phyloP scores from a whole-genome alignment of 2,888 invertebrate genomes.

The Oasisia sp. region DNA sequence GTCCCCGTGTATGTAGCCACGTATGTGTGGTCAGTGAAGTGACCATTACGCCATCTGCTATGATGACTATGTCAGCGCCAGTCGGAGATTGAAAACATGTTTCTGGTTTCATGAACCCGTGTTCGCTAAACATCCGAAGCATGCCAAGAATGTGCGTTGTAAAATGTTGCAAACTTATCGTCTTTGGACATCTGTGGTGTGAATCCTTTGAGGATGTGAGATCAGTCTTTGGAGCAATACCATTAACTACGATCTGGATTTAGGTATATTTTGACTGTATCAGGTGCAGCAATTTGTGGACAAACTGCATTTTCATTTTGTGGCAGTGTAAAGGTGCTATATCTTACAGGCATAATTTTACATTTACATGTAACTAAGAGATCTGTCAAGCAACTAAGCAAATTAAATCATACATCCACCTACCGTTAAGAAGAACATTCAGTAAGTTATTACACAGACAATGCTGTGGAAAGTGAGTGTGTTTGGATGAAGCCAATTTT shows the following conservation, averaged over 20 bases:
- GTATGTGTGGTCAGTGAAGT: background rate
- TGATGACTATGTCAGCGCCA: background rate
- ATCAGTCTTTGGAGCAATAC: background rate
- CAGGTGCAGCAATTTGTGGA: background rate
- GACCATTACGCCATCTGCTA: background rate
- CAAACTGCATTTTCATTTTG: background rate
- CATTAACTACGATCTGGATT: background rate
- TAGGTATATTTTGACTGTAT: background rate
- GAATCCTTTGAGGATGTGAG: background rate
- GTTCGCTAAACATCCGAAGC: background rate
- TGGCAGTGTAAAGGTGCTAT: background rate
- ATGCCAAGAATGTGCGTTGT: background rate
- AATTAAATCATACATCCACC: background rate
- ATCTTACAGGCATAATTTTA: background rate
- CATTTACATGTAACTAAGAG: background rate
- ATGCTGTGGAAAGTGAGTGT: background rate
- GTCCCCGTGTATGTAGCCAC: background rate
- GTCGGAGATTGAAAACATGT: background rate
- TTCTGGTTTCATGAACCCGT: background rate
- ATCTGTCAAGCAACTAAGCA: background rate
- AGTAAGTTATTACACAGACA: background rate
- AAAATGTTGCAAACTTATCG: background rate
- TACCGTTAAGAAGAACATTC: background rate
- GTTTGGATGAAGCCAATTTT: background rate
- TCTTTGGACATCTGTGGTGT: background rate